Base-by-base conservation (phyloP, 2,888 invertebrate genomes). In the Pyrrhia umbra region DNA sequence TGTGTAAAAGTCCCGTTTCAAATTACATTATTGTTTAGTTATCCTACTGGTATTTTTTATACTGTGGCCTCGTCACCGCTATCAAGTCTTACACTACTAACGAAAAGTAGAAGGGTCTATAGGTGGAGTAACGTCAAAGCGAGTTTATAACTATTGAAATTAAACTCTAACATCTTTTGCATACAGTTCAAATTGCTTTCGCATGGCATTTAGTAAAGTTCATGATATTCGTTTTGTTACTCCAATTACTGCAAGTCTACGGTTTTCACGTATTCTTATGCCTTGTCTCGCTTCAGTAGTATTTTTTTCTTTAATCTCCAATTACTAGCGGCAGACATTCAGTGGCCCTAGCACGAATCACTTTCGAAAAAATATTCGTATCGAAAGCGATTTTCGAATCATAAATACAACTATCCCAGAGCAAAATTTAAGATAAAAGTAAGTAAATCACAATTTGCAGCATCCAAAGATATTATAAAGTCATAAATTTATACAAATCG, bases 201-300 rank as follows among this genome's bases (percentile, higher is more conserved):
- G 21, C 9, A 16, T 25, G 8, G 8, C 6, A n/a, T 30, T 45
- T 54, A 50, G 21, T 27, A 25, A 39, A 47, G 30, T 55, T 66
- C 49, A 6, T 30, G 6, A 23, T 8, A 9, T 49, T 60, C 49
- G 27, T 61, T 69, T 66, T 39, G 21, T 60, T 60, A 18, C 15
- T 61, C 49, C 70, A 69, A 66, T 66, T 69, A 66, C 23, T 69
- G 49, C 37, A 66, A 69, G 43, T 61, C 43, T 39, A 61, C 37
- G 30, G 68, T 47, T 30, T 64, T 58, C 39, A 23, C n/a, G 49
- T n/a, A 34, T 61, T 69, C 30, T 30, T 10, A 39, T 23, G 21
- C 18, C 6, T 37, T 16, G 15, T 61, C 30, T 23, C 16, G 15
- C 30, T 49, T 60, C 10, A 39, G 8, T 23, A 10, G 8, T 2